Percentiles rank a stretch among this genome's conserved stretches.
Evolutionary conservation across 2,888 invertebrate species (phyloP).

Genomic region (Zhuqinia jingwanae): DNA sequence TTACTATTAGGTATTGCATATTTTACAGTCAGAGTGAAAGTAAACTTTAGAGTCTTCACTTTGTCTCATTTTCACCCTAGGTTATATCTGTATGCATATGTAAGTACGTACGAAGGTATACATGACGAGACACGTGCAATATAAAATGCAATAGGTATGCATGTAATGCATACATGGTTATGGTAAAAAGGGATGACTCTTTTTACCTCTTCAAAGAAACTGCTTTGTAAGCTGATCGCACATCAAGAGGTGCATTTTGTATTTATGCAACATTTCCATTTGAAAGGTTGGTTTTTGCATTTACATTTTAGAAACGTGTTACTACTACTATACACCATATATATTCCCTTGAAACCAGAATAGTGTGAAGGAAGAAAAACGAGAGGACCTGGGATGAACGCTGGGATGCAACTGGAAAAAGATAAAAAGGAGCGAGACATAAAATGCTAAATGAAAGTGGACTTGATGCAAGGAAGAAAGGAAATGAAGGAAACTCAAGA

Average conservation of each 20-base stretch:
- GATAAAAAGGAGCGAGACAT: too few species aligned
- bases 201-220: constrained; percentile 12
- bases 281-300: not conserved
- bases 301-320: too few species aligned
- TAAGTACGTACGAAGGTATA: not conserved
- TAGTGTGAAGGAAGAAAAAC: not conserved
- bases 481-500: too few species aligned
- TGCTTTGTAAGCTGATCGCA: constrained; percentile 19
- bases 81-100: not conserved
- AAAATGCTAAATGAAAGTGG: too few species aligned
- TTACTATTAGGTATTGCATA: not conserved
- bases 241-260: not conserved
- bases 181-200: constrained; percentile 2
- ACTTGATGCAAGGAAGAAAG: too few species aligned
- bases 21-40: not conserved
- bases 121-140: not conserved
- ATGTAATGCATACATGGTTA: too few species aligned
- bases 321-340: not conserved
- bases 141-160: too few species aligned
- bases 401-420: not conserved
- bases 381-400: not conserved
- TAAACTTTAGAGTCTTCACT: not conserved
- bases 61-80: constrained; percentile 32
- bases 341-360: too few species aligned
- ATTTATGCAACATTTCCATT: not conserved